phyloP scores from a whole-genome alignment of 2,113 vertebrate genomes.

The Hippocampus guttulatus region DNA sequence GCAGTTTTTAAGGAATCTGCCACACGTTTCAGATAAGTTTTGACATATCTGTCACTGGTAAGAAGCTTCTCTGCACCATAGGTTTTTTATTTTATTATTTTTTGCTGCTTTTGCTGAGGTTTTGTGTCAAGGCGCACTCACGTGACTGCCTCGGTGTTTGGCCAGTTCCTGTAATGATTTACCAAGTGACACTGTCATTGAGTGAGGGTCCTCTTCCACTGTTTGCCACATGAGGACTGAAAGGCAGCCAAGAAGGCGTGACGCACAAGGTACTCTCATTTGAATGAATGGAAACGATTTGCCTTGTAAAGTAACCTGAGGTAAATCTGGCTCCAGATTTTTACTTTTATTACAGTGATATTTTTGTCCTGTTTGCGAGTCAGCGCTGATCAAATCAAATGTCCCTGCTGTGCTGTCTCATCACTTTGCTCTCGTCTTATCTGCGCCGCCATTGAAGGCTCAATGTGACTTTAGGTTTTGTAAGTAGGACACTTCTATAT shows the following conservation, averaged over 20 bases:
- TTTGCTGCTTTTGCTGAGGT: neutral
- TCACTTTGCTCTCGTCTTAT: neutral
- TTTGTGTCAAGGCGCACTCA: neutral
- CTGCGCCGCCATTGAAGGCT: neutral
- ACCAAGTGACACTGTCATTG: constrained; percentile 9
- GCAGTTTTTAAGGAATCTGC: neutral
- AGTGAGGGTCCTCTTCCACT: constrained; percentile 26
- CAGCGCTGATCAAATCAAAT: neutral
- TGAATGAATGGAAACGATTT: constrained; percentile 31
- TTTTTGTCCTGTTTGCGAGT: constrained; percentile 5
- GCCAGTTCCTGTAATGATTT: constrained; percentile 27
- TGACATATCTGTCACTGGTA: constrained; percentile 18
- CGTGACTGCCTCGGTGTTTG: neutral
- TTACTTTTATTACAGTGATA: neutral
- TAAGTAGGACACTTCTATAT: neutral
- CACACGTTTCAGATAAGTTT: neutral
- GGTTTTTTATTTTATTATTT: neutral
- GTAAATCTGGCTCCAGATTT: constrained; percentile 9
- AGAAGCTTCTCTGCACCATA: constrained; percentile 9
- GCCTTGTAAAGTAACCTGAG: constrained; percentile 7
- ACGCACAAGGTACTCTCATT: constrained; percentile 25
- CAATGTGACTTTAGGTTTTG: constrained; percentile 1
- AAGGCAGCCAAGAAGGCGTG: constrained; percentile 13
- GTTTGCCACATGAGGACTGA: constrained; percentile 8
- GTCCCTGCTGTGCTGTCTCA: neutral